Evolutionary conservation across 1,140 invertebrate species (phyloP).

Genomic region (Leptoteleia sp.): DNA sequence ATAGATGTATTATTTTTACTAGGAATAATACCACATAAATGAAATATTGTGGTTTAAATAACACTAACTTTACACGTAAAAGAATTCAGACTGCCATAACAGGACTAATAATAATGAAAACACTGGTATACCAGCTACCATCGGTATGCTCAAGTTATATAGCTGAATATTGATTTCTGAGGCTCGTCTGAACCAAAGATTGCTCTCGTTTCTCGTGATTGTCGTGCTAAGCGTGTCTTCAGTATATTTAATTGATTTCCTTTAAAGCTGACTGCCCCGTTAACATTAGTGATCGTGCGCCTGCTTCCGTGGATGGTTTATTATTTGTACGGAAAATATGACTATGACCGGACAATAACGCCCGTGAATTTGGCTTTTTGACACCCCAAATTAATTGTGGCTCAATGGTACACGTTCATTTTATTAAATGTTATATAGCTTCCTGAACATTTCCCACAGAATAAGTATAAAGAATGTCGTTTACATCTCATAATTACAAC

Average conservation of each 20-base stretch:
- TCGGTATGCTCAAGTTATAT: conserved; percentile 57
- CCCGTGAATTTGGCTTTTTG: neutral
- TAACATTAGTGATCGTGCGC: conserved; percentile 34
- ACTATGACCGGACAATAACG: neutral
- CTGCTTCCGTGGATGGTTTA: conserved; percentile 22
- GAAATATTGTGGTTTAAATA: conserved; percentile 14
- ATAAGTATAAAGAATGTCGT: conserved; percentile 25
- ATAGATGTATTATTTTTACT: no score
- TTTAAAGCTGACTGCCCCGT: conserved; percentile 65
- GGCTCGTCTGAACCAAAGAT: conserved; percentile 68
- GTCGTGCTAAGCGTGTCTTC: conserved; percentile 68
- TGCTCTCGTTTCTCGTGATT: conserved; percentile 55
- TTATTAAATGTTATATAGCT: conserved; percentile 20
- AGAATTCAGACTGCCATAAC: conserved; percentile 37
- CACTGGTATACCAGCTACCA: conserved; percentile 42
- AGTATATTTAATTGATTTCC: conserved; percentile 74
- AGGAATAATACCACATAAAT: conserved; percentile 25
- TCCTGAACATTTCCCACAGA: conserved; percentile 11
- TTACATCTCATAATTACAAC: no score
- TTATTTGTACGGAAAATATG: conserved; percentile 7
- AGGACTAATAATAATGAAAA: conserved; percentile 46
- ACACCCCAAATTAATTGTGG: conserved; percentile 14
- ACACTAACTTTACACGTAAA: neutral
- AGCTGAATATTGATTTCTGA: conserved; percentile 73
- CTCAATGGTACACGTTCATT: conserved; percentile 1